Evolutionary conservation across 37 sponge, comb jelly and placozoan genomes (phyloP).

Genomic region (Amphimedon queenslandica): DNA sequence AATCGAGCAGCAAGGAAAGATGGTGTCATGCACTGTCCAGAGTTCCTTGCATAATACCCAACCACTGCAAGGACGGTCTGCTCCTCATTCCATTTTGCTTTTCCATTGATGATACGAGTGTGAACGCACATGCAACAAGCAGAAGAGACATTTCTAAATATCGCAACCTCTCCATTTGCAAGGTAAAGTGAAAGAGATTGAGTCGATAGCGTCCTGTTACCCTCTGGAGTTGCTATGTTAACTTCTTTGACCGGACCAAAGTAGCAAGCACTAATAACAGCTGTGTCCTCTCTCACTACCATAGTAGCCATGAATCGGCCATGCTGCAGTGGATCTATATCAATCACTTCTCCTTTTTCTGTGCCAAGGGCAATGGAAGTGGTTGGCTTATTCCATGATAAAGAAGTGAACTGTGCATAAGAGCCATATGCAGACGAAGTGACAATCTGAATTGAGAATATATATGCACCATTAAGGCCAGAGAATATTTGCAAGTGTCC

Average conservation of each 20-base stretch:
- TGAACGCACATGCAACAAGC: neutral
- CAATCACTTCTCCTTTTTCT: slow-evolving; percentile 34
- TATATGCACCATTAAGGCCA: neutral
- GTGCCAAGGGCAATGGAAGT: slow-evolving; percentile 38
- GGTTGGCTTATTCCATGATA: slow-evolving; percentile 29
- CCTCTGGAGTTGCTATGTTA: neutral
- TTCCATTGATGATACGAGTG: slow-evolving; percentile 28
- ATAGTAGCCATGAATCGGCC: slow-evolving; percentile 30
- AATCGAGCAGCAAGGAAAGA: slow-evolving; percentile 1
- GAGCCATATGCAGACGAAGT: neutral
- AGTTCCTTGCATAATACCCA: slow-evolving; percentile 4
- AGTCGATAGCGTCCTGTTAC: neutral
- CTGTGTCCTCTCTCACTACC: neutral
- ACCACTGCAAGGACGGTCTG: slow-evolving; percentile 17
- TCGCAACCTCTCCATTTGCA: slow-evolving; percentile 29
- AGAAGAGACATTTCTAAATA: neutral
- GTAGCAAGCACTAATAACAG: slow-evolving; percentile 26
- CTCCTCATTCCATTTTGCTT: slow-evolving; percentile 18
- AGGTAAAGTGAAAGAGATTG: slow-evolving; percentile 34
- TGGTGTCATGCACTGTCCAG: neutral
- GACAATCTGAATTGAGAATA: slow-evolving; percentile 31
- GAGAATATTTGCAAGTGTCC: slow-evolving; percentile 25
- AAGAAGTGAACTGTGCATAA: slow-evolving; percentile 13
- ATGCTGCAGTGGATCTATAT: slow-evolving; percentile 6
- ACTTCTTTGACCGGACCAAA: neutral